Percentiles rank a stretch among this genome's conserved stretches.
Conservation (phyloP, 1,140 invertebrate genomes). For the Musca vetustissima region DNA sequence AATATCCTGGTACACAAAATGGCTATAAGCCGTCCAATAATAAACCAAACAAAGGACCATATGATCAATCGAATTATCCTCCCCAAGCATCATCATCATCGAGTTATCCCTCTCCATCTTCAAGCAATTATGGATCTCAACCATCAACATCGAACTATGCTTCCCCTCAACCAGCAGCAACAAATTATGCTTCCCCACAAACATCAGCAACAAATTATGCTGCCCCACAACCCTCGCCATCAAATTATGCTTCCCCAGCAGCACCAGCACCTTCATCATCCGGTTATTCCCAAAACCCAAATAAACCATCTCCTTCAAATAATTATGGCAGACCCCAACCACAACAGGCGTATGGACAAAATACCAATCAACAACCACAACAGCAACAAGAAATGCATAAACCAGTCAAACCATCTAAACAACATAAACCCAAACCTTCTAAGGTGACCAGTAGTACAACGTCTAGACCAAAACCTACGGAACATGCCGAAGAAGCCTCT, state of each 20-base stretch:
- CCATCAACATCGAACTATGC: too few relatives aligned
- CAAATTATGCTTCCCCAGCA: too few relatives aligned
- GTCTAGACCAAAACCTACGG: not conserved
- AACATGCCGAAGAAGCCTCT: not conserved
- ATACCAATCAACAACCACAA: not conserved
- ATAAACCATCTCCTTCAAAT: not conserved
- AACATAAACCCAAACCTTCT: not conserved
- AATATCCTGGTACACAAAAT: not conserved
- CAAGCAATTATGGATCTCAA: too few relatives aligned
- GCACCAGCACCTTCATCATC: not conserved
- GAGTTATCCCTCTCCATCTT: too few relatives aligned
- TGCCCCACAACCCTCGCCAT: too few relatives aligned
- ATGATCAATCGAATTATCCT: too few relatives aligned
- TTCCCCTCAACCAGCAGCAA: too few relatives aligned
- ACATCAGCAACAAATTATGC: too few relatives aligned
- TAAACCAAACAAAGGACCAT: not conserved
- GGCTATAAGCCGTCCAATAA: not conserved
- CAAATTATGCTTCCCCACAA: too few relatives aligned
- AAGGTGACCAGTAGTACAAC: not conserved
- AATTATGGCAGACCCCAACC: not conserved
- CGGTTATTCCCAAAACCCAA: too few relatives aligned
- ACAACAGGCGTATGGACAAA: not conserved
- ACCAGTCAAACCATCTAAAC: too few relatives aligned
- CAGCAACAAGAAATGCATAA: too few relatives aligned
- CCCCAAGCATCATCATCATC: not conserved